Percentiles rank a stretch among this genome's conserved stretches.
Evolutionary conservation across 2,113 vertebrate genomes (phyloP).

Genomic region (Siphamia tubifer): DNA sequence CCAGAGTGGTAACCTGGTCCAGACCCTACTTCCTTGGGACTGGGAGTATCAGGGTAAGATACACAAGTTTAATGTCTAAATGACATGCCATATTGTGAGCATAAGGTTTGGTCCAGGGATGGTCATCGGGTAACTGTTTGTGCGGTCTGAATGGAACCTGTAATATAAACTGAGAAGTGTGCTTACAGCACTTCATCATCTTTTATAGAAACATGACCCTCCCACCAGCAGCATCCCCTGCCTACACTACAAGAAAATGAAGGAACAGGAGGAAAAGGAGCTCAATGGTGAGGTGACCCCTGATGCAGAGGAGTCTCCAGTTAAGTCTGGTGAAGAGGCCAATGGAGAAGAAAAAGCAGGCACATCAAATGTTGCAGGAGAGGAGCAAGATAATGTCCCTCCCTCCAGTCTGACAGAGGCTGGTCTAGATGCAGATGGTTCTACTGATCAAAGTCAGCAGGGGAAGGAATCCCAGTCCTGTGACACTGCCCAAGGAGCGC

Average conservation of each 20-base stretch:
- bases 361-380: conserved; percentile 82
- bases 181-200: background rate
- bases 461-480: conserved; percentile 75
- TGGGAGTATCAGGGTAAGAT: conserved; percentile 95
- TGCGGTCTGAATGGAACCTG: too few species aligned
- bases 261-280: conserved; percentile 91
- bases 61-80: background rate
- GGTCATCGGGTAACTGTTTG: too few species aligned
- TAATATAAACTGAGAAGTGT: background rate
- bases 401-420: conserved; percentile 46
- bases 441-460: conserved; percentile 30
- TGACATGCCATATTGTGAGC: too few species aligned
- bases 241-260: conserved; percentile 98
- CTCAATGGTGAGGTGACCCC: conserved; percentile 85
- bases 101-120: too few species aligned
- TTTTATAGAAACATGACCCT: conserved; percentile 94
- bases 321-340: conserved; percentile 73
- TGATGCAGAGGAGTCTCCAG: conserved; percentile 76
- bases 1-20: conserved; percentile 98
- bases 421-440: conserved; percentile 28
- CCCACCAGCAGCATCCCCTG: conserved; percentile 97
- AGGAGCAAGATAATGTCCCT: conserved; percentile 40
- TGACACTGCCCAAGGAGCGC: conserved; percentile 88
- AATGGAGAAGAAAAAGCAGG: conserved; percentile 77
- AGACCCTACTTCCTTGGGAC: conserved; percentile 98